Percentiles rank a stretch among this genome's conserved stretches.
These are phyloP conservation scores for Lepidurus arcticus DNA, from an alignment of 1,140 invertebrate genomes.

Conservation along the genomic window DNA sequence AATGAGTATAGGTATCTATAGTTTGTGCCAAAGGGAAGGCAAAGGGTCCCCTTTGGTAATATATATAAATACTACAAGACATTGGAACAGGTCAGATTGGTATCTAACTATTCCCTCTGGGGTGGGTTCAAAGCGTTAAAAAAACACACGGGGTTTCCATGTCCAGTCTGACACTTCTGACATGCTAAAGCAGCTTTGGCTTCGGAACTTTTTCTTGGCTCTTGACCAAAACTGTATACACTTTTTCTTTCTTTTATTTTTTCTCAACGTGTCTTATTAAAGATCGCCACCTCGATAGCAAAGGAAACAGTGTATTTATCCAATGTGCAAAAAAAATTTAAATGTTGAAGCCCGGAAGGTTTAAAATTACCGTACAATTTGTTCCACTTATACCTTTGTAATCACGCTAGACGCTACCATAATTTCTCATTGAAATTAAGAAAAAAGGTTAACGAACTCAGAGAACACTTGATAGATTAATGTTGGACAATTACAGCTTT, in stretches of 20 bases:
- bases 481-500: too few relatives aligned
- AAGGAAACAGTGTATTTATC: too few relatives aligned
- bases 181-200: not conserved
- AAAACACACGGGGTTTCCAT: conserved; percentile 4
- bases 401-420: too few relatives aligned
- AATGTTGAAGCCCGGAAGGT: too few relatives aligned
- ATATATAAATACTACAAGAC: not conserved
- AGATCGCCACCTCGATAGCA: too few relatives aligned
- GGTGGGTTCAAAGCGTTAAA: not conserved
- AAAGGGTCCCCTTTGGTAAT: not conserved
- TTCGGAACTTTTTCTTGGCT: not conserved
- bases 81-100: not conserved
- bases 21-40: not conserved
- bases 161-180: conserved; percentile 6
- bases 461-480: too few relatives aligned
- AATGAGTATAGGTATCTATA: not conserved
- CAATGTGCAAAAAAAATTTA: too few relatives aligned
- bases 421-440: too few relatives aligned
- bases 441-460: too few relatives aligned
- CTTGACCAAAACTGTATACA: not conserved
- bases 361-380: too few relatives aligned
- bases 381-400: too few relatives aligned
- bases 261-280: not conserved
- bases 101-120: not conserved
- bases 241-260: not conserved